Base-by-base conservation (phyloP, 2,113 vertebrate species). In the Tachysurus vachellii region DNA sequence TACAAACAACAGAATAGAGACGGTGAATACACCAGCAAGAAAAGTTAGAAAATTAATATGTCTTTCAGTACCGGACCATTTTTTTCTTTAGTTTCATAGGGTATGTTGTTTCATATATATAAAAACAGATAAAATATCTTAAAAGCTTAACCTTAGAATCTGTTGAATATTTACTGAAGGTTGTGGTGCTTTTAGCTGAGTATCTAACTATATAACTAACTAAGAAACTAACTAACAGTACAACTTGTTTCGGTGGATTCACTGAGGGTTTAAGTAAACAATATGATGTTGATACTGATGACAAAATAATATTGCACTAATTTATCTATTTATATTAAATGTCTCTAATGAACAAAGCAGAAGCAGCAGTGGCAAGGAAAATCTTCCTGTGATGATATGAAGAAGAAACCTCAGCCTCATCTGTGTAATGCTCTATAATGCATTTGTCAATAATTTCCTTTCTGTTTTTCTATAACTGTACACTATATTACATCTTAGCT, bases 1-100 rank as follows among this genome's bases (percentile, higher is more conserved):
- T 93, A 89, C 85, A 88, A 83, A 90, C 89, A 92, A 90, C 81
- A 91, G 91, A 82, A 53, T 36, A 79, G 73, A 85, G 16, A 90
- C 54, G 71, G 28, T 68, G 84, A 62, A 86, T 47, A 88, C 17
- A 53, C 73, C 70, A 85, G 80, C 56, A 75, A 62, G 1, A 42
- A 26, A 42, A 73, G 42, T 16, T 50, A 76, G 31, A 82, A 56
- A 76, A 61, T n/a, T 26, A 50, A 64, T 71, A 7, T 80, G 53
- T 81, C 59, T 64, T 86, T 76, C 16, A 82, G 83, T 71, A 64
- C 21, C 42, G 53, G 28, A 50, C 1, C 3, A 61, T 84, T 71
- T 71, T 42, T 21, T 47, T 6, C 19, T 71, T 13, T 57, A 12
- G 23, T 28, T 50, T 50, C 57, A 31, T 54, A 50, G 47, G 5